Evolutionary conservation across 2,113 vertebrate species (phyloP), one percentile per base, ranked within the genome.

Genomic region (Hassar affinis): DNA sequence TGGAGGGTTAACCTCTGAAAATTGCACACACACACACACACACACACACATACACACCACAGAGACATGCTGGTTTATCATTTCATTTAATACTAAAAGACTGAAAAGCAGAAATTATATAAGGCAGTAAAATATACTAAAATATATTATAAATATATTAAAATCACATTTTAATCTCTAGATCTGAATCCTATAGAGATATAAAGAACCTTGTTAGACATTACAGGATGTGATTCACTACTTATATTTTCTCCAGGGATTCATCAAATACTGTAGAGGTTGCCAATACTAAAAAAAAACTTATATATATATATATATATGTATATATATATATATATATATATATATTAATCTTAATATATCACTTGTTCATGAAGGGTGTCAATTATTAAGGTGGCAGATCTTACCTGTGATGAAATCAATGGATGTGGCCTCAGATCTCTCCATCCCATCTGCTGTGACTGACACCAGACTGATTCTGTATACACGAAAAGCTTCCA

Each of bases 401-500:
- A 18, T 30, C 49, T 64, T 90, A 97, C 96, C 94, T 91, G 96
- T 97, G 84, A 90, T 89, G 20, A 93, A 86, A 86, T 89, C 85
- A 79, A 95, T 38, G 78, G 92, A 83, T 6, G 80, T 85, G 79
- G 93, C 91, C 1, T 90, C 89, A 85, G 91, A 94, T 88, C 94
- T 97, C 82, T 91, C 85, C 87, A 94, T 89, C 81, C 94, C 94
- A 51, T 89, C 90, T 62, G 89, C 88, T 66, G 94, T 91, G 79
- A 95, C 88, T 0, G 92, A 93, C 84, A 94, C 90, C 47, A 98
- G 85, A 85, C 92, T 90, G 42, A 97, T n/a, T 45, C 78, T 89
- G 91, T 97, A 97, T 38, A 87, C 90, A 85, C 91, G 94, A 89
- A 93, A 94, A n/a, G 94, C 88, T 83, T 90, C 92, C 66, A 95